Evolutionary conservation across 1,140 invertebrate species (phyloP).

Genomic region (Octopus bimaculoides): DNA sequence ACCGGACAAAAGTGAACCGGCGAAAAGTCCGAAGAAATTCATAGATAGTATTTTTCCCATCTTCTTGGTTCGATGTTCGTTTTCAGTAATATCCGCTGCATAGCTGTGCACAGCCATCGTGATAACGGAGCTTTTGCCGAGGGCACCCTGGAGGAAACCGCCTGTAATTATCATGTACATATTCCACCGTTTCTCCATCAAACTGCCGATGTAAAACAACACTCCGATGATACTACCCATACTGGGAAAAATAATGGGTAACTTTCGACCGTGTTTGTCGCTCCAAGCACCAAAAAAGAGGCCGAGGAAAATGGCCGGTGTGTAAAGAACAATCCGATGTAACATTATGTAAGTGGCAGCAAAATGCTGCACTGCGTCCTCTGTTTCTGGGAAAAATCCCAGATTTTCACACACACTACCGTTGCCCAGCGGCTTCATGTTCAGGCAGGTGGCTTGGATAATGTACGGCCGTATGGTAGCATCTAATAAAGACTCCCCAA

Average conservation of each 20-base stretch:
- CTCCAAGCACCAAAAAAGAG: slow-evolving; percentile 57
- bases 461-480: slow-evolving; percentile 51
- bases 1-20: slow-evolving; percentile 49
- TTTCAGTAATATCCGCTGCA: slow-evolving; percentile 45
- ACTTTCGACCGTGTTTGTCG: slow-evolving; percentile 50
- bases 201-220: slow-evolving; percentile 45
- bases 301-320: slow-evolving; percentile 51
- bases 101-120: slow-evolving; percentile 57
- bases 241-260: slow-evolving; percentile 54
- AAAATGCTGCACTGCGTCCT: slow-evolving; percentile 41
- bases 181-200: slow-evolving; percentile 21
- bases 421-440: slow-evolving; percentile 27
- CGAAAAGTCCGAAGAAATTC: slow-evolving; percentile 54
- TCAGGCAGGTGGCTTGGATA: slow-evolving; percentile 45
- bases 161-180: slow-evolving; percentile 46
- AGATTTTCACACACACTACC: slow-evolving; percentile 30
- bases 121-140: slow-evolving; percentile 53
- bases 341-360: slow-evolving; percentile 47
- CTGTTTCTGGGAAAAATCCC: slow-evolving; percentile 27
- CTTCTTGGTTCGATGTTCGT: slow-evolving; percentile 41
- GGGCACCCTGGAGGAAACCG: slow-evolving; percentile 42
- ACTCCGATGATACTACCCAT: slow-evolving; percentile 49
- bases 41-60: slow-evolving; percentile 52
- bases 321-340: slow-evolving; percentile 51
- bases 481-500: slow-evolving; percentile 53